Evolutionary conservation across 2,113 vertebrate genomes (phyloP).

Genomic region (Sclerurus mexicanus): DNA sequence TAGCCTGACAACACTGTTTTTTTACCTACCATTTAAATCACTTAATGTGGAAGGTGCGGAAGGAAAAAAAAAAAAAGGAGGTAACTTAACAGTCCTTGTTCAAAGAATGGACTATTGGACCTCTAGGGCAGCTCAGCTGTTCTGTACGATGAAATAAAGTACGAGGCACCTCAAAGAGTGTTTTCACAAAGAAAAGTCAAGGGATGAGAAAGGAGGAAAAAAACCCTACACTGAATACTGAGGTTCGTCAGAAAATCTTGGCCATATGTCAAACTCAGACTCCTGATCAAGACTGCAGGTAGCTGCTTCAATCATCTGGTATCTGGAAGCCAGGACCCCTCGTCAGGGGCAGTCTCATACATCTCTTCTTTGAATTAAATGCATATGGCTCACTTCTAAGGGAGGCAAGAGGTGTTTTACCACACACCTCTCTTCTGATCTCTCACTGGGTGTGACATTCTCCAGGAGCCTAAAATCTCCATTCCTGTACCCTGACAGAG

Average conservation of each 20-base stretch:
- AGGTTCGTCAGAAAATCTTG: constrained; percentile 22
- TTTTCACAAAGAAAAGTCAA: constrained; percentile 32
- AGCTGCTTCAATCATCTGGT: not conserved
- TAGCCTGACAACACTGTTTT: not conserved
- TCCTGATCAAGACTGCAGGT: not conserved
- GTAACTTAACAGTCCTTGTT: not conserved
- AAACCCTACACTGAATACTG: not conserved
- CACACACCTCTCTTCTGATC: not conserved
- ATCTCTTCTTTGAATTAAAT: constrained; percentile 17
- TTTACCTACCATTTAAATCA: not conserved
- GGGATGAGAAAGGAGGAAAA: not conserved
- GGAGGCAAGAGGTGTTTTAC: not conserved
- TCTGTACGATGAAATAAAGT: not conserved
- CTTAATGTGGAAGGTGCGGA: not conserved
- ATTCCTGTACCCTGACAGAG: not conserved
- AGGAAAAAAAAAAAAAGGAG: not conserved
- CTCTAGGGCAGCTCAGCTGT: not conserved
- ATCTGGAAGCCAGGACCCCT: not conserved
- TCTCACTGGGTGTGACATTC: not conserved
- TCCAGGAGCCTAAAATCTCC: not conserved
- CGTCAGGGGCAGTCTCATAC: not conserved
- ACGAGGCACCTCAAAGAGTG: not conserved
- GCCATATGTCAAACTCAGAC: not conserved
- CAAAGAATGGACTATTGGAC: not conserved
- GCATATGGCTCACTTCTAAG: not conserved